These are phyloP conservation scores for Elgaria multicarinata DNA, from an alignment of 2,113 vertebrate genomes.

Conservation along the genomic window DNA sequence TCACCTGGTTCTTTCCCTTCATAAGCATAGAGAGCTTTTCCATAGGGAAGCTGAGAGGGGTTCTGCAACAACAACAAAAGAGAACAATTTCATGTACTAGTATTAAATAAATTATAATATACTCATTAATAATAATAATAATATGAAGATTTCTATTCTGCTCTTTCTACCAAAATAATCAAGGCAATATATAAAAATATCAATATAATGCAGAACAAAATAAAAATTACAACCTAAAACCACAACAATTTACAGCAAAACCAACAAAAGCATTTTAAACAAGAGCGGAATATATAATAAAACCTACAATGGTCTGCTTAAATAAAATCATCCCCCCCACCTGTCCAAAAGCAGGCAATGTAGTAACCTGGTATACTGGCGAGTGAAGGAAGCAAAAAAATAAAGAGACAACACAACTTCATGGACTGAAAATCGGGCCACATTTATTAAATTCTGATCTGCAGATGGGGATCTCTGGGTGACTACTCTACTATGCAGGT, in stretches of 20 bases:
- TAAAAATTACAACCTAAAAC: not conserved
- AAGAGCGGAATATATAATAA: not conserved
- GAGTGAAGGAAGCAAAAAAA: too few species aligned
- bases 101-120: not conserved
- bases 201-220: not conserved
- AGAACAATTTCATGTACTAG: constrained; percentile 16
- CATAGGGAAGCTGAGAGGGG: constrained; percentile 89
- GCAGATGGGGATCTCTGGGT: too few species aligned
- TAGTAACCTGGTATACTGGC: too few species aligned
- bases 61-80: constrained; percentile 79
- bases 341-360: not conserved
- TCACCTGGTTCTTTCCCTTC: constrained; percentile 96
- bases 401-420: too few species aligned
- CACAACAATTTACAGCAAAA: too few species aligned
- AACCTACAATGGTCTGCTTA: not conserved
- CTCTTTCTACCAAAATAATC: not conserved
- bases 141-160: not conserved
- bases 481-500: too few species aligned
- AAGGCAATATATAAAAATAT: not conserved
- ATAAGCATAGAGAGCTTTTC: constrained; percentile 94
- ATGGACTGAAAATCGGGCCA: too few species aligned
- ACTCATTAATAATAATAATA: too few species aligned
- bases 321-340: not conserved
- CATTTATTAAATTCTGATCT: too few species aligned
- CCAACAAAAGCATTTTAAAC: not conserved